Evolutionary conservation across 2,888 invertebrate genomes (phyloP).

Genomic region (Drosophila monieri): DNA sequence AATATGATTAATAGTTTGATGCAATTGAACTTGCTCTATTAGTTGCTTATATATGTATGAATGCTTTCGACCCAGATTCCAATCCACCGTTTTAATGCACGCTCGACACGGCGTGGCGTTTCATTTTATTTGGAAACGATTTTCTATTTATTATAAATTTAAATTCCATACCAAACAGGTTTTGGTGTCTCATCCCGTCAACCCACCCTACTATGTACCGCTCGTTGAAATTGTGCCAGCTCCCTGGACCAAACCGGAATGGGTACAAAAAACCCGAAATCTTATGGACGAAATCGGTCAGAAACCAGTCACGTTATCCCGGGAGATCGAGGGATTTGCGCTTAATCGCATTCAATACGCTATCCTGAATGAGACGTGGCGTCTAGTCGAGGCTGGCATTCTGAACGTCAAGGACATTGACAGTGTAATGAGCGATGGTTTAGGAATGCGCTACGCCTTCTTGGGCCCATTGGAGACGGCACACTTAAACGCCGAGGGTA

Average conservation of each 20-base stretch:
- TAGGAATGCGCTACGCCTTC: slow-evolving; percentile 98
- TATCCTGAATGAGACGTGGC: slow-evolving; percentile 96
- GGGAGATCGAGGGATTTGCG: slow-evolving; percentile 96
- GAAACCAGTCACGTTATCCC: slow-evolving; percentile 92
- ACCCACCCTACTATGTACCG: slow-evolving; percentile 98
- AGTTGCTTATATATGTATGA: not conserved
- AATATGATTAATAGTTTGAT: no score
- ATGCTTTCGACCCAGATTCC: slow-evolving; percentile 13
- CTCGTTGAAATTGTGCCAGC: slow-evolving; percentile 97
- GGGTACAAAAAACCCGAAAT: slow-evolving; percentile 89
- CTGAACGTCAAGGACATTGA: slow-evolving; percentile 95
- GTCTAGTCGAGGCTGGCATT: slow-evolving; percentile 93
- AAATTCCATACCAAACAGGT: slow-evolving; percentile 59
- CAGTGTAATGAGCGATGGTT: slow-evolving; percentile 96
- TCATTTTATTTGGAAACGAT: not conserved
- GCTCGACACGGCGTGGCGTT: not conserved
- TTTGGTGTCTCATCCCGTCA: slow-evolving; percentile 95
- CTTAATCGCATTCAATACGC: slow-evolving; percentile 98
- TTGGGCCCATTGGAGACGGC: slow-evolving; percentile 96
- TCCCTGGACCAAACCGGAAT: slow-evolving; percentile 94
- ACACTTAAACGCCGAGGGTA: slow-evolving; percentile 96
- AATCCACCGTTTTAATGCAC: not conserved
- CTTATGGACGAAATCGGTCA: slow-evolving; percentile 95
- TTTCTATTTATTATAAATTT: slow-evolving; percentile 12
- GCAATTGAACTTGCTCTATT: not conserved